Percentiles rank a stretch among this genome's conserved stretches.
Evolutionary conservation across 2,113 vertebrate genomes (phyloP).

Genomic region (Coracopsis vasa): DNA sequence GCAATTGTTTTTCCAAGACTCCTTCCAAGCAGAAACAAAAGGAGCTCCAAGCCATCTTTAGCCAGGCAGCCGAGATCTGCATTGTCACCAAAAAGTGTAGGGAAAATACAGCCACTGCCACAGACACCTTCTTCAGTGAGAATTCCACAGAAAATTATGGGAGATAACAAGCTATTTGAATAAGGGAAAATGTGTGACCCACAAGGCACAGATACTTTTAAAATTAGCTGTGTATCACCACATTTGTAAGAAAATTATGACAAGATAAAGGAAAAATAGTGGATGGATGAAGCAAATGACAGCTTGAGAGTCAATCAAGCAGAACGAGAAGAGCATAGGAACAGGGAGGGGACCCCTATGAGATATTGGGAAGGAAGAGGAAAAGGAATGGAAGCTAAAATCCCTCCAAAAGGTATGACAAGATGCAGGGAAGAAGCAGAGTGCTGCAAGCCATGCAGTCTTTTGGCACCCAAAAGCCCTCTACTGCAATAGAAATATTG

Average conservation of each 20-base stretch:
- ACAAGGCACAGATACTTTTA: background rate
- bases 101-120: background rate
- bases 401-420: background rate
- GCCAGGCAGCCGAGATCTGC: background rate
- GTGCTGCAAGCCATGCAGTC: background rate
- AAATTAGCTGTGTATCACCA: background rate
- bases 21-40: background rate
- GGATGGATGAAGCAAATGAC: background rate
- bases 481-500: background rate
- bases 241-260: background rate
- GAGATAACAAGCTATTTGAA: background rate
- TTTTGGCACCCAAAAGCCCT: background rate
- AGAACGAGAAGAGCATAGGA: background rate
- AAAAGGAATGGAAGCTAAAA: background rate
- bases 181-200: background rate
- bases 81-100: background rate
- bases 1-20: background rate
- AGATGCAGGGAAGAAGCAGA: background rate
- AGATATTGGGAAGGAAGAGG: background rate
- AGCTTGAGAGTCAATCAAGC: background rate
- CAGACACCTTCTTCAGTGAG: background rate
- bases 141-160: background rate
- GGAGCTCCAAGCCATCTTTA: background rate
- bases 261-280: background rate
- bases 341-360: fast-evolving